phyloP scores from a whole-genome alignment of 2,113 vertebrate genomes.

The Ascaphus truei region DNA sequence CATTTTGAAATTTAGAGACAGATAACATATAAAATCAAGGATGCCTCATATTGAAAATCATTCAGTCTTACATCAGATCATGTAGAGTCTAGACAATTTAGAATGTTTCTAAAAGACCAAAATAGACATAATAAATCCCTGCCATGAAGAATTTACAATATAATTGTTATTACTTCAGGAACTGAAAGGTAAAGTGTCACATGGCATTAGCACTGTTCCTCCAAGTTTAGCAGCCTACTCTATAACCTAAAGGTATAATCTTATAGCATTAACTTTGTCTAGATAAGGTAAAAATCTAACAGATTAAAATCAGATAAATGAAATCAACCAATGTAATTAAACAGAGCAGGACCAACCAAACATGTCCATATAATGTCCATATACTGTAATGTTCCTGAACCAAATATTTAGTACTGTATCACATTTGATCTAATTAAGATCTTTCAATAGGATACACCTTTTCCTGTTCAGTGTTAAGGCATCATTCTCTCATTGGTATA shows the following conservation, averaged over 20 bases:
- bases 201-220: background rate
- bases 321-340: too few relatives aligned
- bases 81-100: conserved; percentile 15
- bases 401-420: too few relatives aligned
- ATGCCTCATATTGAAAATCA: background rate
- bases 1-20: conserved; percentile 19
- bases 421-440: too few relatives aligned
- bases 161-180: conserved; percentile 26
- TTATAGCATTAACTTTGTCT: too few relatives aligned
- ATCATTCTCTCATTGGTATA: too few relatives aligned
- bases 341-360: too few relatives aligned
- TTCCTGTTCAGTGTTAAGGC: too few relatives aligned
- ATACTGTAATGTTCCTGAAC: too few relatives aligned
- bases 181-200: conserved; percentile 8
- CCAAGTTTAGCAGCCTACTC: background rate
- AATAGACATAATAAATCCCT: conserved; percentile 22
- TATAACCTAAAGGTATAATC: background rate
- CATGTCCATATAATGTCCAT: too few relatives aligned
- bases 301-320: too few relatives aligned
- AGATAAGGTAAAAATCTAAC: too few relatives aligned
- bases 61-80: conserved; percentile 9
- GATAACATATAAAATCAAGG: conserved; percentile 17
- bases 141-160: conserved; percentile 20
- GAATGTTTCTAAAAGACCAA: conserved; percentile 19
- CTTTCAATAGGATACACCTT: too few relatives aligned